These are phyloP conservation scores for Pogonus chalceus DNA, from an alignment of 1,140 invertebrate species.

Conservation along the genomic window DNA sequence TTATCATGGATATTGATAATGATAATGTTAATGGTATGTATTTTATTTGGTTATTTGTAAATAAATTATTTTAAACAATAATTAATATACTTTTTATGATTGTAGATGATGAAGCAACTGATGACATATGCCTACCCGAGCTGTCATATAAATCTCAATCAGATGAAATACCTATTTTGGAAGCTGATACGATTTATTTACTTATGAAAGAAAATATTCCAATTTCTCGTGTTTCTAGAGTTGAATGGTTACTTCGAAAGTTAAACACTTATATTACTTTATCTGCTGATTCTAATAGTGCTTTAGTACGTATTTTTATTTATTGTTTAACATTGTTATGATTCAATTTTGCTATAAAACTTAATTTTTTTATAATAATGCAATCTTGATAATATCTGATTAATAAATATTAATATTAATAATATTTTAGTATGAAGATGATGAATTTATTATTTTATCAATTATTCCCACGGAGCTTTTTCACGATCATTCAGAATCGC, in stretches of 20 bases:
- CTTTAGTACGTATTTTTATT: constrained; percentile 26
- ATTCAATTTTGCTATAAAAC: constrained; percentile 6
- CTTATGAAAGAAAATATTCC: constrained; percentile 65
- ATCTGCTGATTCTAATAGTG: constrained; percentile 28
- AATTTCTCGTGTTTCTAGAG: constrained; percentile 63
- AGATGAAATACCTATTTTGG: constrained; percentile 38
- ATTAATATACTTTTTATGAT: too few relatives aligned
- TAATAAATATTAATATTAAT: constrained; percentile 3
- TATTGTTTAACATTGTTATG: background rate
- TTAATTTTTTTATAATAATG: constrained; percentile 8
- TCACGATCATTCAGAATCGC: constrained; percentile 41
- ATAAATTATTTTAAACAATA: too few relatives aligned
- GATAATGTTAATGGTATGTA: too few relatives aligned
- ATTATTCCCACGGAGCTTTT: constrained; percentile 48
- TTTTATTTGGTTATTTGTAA: too few relatives aligned
- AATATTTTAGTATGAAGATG: constrained; percentile 30
- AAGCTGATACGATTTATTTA: constrained; percentile 57
- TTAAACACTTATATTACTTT: constrained; percentile 52
- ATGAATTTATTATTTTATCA: constrained; percentile 54
- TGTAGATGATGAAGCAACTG: too few relatives aligned
- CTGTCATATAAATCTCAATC: too few relatives aligned
- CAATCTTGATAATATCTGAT: constrained; percentile 9
- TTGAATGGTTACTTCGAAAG: constrained; percentile 65
- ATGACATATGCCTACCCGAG: too few relatives aligned
- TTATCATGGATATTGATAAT: too few relatives aligned